These are phyloP conservation scores for Microplitis manilae DNA, from an alignment of 2,888 invertebrate genomes.

Conservation along the genomic window DNA sequence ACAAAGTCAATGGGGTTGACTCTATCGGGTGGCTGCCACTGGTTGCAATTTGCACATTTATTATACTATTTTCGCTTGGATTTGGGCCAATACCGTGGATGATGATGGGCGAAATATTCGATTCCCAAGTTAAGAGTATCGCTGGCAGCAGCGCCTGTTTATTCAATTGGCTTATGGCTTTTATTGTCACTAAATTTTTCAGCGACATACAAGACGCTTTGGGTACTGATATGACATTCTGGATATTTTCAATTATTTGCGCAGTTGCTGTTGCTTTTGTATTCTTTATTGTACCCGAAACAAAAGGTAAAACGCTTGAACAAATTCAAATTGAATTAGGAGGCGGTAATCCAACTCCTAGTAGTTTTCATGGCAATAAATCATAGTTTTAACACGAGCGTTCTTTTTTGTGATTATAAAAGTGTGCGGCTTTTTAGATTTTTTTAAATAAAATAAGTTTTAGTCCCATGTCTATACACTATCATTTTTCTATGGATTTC, in stretches of 20 bases:
- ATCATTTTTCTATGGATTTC: no score
- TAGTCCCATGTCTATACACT: no score
- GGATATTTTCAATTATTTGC: slow-evolving; percentile 82
- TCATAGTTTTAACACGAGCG: neutral
- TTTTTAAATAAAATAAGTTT: no score
- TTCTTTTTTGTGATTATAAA: no score
- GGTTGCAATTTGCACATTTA: slow-evolving; percentile 81
- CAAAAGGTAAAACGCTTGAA: slow-evolving; percentile 73
- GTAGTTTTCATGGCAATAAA: neutral
- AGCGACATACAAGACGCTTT: slow-evolving; percentile 74
- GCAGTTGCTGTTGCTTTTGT: slow-evolving; percentile 79
- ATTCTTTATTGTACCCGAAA: slow-evolving; percentile 77
- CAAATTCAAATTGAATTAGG: slow-evolving; percentile 71
- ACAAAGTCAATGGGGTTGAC: slow-evolving; percentile 69
- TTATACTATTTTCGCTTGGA: slow-evolving; percentile 86
- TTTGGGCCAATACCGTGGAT: slow-evolving; percentile 93
- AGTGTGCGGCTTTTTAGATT: no score
- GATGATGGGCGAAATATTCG: slow-evolving; percentile 87
- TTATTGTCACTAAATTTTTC: slow-evolving; percentile 85
- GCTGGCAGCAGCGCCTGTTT: slow-evolving; percentile 86
- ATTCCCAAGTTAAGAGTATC: slow-evolving; percentile 83
- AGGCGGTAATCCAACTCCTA: slow-evolving; percentile 22
- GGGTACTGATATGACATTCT: slow-evolving; percentile 80
- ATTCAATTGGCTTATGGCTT: slow-evolving; percentile 87
- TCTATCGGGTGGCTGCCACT: slow-evolving; percentile 84